Evolutionary conservation across 2,113 vertebrate species (phyloP).

Genomic region (Heterotilapia buettikoferi): DNA sequence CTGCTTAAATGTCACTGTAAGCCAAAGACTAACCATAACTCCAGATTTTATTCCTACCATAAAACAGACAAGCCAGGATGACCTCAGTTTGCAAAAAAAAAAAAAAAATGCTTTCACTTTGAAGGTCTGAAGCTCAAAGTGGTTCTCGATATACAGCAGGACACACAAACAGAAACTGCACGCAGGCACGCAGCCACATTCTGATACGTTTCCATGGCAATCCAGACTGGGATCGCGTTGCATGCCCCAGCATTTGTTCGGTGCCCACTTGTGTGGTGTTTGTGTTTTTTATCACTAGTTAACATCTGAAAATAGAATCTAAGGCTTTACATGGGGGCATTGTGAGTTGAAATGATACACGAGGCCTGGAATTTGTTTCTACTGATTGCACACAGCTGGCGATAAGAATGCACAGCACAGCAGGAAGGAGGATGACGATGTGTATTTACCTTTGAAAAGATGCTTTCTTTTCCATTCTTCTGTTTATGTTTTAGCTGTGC

Average conservation of each 20-base stretch:
- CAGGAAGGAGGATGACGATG: neutral
- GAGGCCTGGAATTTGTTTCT: constrained; percentile 1
- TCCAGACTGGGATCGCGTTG: constrained; percentile 59
- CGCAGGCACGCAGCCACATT: constrained; percentile 52
- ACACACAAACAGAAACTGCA: constrained; percentile 26
- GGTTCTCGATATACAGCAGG: constrained; percentile 7
- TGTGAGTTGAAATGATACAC: constrained; percentile 37
- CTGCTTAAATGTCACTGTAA: neutral
- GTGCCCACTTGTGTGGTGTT: constrained; percentile 60
- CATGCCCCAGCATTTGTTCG: constrained; percentile 62
- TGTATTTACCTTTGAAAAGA: constrained; percentile 3
- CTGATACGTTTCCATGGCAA: constrained; percentile 70
- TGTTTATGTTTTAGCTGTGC: neutral
- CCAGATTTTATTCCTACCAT: neutral
- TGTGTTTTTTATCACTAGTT: constrained; percentile 59
- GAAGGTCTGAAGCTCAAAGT: neutral
- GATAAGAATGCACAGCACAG: constrained; percentile 20
- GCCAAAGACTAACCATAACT: neutral
- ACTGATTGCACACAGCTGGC: constrained; percentile 55
- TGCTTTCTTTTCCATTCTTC: neutral
- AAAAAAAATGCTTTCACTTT: neutral
- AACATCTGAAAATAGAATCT: constrained; percentile 66
- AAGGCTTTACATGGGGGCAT: constrained; percentile 31
- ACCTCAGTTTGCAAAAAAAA: neutral
- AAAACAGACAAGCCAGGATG: neutral